Base-by-base conservation (phyloP, 2,113 vertebrate genomes). In the Gasterosteus aculeatus region DNA sequence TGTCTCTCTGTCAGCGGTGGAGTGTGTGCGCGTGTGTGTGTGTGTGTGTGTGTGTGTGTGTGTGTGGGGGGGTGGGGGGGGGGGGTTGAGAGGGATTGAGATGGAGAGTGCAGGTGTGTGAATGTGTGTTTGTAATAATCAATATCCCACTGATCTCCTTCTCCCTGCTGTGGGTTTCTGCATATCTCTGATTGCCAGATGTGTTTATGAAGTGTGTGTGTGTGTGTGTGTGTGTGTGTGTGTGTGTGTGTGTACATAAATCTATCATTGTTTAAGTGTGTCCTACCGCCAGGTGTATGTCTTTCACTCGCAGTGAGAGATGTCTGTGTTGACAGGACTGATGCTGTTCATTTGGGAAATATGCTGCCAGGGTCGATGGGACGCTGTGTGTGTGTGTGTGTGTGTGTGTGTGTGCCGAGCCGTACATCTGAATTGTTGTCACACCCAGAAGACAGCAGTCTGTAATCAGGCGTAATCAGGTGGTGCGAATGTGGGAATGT, bases 261-360 rank as follows among this genome's bases (percentile, higher is more conserved):
- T 75, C 68, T 31, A 16, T 12, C 31, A 31, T 33, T 51, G 54
- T 57, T 14, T 33, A 16, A 14, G 29, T 78, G 81, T 77, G 70
- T 81, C 81, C 33, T 65, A 72, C 51, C 29, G 29, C 65, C 83
- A 85, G 85, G 83, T 87, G 82, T 81, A 76, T 81, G 78, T 85
- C 69, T 71, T 68, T 62, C 26, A 22, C 59, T 75, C 65, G 26
- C 86, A 75, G 82, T 66, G 67, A 75, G 84, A 83, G 75, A 82
- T 80, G 59, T 78, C 76, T 68, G 75, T 85, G 83, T 86, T 88
- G 85, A 85, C 81, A 85, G 62, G 70, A 63, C 67, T 84, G 88
- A 86, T 90, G 84, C 72, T 91, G 89, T 88, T 92, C 88, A 89
- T 92, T 90, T 89, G 88, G 81, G 80, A 77, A 88, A 87, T 82